Evolutionary conservation across 2,797 vertebrate genomes (phyloP), one percentile per base, ranked within the genome.

Genomic region (Parauchenoglanis ngamensis): DNA sequence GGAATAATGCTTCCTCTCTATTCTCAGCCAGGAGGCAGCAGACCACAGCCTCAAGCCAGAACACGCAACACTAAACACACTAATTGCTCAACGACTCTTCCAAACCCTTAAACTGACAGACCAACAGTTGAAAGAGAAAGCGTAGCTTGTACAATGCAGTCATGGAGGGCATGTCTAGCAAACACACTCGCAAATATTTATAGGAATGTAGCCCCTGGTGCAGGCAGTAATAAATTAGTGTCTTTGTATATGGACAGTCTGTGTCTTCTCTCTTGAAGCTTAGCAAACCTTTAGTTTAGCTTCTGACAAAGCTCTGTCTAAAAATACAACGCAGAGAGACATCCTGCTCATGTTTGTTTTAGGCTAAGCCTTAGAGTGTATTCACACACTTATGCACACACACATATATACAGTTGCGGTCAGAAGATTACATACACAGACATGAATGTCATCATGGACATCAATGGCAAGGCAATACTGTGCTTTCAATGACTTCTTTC

Each of bases 41-140:
- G 81, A 79, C 87, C 6, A 21, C 67, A 84, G 90, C 90, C 83
- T 72, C 11, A 85, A 89, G 87, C 85, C 86, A 86, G 67, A 89
- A 88, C 91, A 93, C 40, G 56, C 90, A 91, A 84, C 12, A 72
- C 89, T 92, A 84, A 91, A 92, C 91, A 91, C 56, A n/a, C 88
- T 94, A 93, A 93, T 92, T 93, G 88, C 89, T n/a, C 83, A 82
- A 63, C 8, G 44, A 57, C 57, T 49, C 57, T 54, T 61, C 54
- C 59, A n/a, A 82, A 15, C 54, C 40, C 40, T 70, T 83, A 28
- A 78, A 67, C 84, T 80, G 49, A 59, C 44, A 79, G 61, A 85
- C 82, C 75, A 49, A 54, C 28, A 13, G 8, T 4, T 28, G 63
- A 88, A 89, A 82, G 83, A 88, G 89, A 72, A 68, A 57, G 31